Conservation (phyloP, 2,888 invertebrate genomes). For the Pemphredon lugubris region DNA sequence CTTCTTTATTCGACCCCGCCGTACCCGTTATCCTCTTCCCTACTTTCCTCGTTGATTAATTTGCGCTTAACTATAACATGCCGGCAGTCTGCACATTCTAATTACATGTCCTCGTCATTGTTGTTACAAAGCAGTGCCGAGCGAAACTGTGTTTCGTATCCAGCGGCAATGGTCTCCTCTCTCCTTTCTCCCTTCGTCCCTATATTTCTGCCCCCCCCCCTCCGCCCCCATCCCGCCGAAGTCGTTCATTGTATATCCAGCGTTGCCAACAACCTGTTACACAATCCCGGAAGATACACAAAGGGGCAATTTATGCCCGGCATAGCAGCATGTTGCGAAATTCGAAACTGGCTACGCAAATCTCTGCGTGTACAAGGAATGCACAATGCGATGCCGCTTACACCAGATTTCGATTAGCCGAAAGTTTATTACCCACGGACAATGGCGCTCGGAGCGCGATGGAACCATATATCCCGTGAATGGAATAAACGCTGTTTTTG, state of each 20-base stretch:
- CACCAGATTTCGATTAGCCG: slow-evolving; percentile 54
- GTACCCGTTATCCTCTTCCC: slow-evolving; percentile 16
- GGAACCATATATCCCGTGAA: slow-evolving; percentile 1
- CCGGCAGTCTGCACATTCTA: slow-evolving; percentile 23
- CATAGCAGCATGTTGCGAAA: slow-evolving; percentile 43
- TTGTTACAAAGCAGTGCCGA: slow-evolving; percentile 34
- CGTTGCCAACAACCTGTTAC: slow-evolving; percentile 63
- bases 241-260: slow-evolving; percentile 53
- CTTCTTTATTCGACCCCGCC: slow-evolving; percentile 19
- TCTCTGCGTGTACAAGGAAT: slow-evolving; percentile 52
- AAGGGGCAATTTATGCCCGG: slow-evolving; percentile 59
- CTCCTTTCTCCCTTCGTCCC: not conserved
- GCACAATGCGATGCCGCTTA: slow-evolving; percentile 50
- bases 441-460: slow-evolving; percentile 24
- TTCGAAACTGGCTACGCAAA: slow-evolving; percentile 48
- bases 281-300: slow-evolving; percentile 63
- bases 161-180: not conserved
- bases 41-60: slow-evolving; percentile 2
- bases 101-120: slow-evolving; percentile 30
- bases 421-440: slow-evolving; percentile 55
- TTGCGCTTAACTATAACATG: slow-evolving; percentile 1
- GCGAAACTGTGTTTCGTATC: slow-evolving; percentile 40
- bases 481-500: slow-evolving; percentile 26
- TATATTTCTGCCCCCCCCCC: slow-evolving; percentile 4
- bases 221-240: slow-evolving; percentile 8